These are phyloP conservation scores for Pantherophis alleghaniensis DNA, from an alignment of 2,797 vertebrate genomes.

Conservation along the genomic window DNA sequence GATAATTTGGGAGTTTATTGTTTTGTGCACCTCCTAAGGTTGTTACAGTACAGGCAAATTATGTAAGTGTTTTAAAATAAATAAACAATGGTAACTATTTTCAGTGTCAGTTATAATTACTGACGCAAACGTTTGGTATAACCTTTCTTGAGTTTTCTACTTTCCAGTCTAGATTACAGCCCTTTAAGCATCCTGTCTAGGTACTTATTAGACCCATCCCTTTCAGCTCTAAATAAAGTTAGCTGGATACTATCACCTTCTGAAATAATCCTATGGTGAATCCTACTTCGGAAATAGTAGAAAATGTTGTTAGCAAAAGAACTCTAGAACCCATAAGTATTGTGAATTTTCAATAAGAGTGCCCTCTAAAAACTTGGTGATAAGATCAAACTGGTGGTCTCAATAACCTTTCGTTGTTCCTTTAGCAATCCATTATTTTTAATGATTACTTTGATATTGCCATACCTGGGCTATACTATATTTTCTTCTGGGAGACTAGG, in stretches of 20 bases:
- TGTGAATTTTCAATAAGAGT: not conserved
- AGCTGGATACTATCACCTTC: not conserved
- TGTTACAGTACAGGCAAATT: not conserved
- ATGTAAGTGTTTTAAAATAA: not conserved
- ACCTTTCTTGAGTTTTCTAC: not conserved
- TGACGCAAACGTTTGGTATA: not conserved
- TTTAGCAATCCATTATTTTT: not conserved
- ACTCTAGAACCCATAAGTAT: not conserved
- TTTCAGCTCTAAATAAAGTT: not conserved
- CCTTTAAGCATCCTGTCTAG: not conserved
- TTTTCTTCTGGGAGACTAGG: not conserved
- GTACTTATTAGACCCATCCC: not conserved
- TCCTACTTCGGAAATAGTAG: not conserved
- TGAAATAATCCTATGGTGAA: not conserved
- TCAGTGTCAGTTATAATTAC: not conserved
- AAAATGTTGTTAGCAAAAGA: not conserved
- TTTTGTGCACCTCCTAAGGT: not conserved
- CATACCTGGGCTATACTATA: not conserved
- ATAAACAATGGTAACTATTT: not conserved
- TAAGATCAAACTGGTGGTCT: not conserved
- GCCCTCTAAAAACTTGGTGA: not conserved
- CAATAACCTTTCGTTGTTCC: not conserved
- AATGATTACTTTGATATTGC: not conserved
- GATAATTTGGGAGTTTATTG: not conserved
- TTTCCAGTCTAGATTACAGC: not conserved